A percentile compares a stretch with the other conserved stretches of the same genome.
phyloP scores from a whole-genome alignment of 2,113 vertebrate species.

The Scalopus aquaticus region DNA sequence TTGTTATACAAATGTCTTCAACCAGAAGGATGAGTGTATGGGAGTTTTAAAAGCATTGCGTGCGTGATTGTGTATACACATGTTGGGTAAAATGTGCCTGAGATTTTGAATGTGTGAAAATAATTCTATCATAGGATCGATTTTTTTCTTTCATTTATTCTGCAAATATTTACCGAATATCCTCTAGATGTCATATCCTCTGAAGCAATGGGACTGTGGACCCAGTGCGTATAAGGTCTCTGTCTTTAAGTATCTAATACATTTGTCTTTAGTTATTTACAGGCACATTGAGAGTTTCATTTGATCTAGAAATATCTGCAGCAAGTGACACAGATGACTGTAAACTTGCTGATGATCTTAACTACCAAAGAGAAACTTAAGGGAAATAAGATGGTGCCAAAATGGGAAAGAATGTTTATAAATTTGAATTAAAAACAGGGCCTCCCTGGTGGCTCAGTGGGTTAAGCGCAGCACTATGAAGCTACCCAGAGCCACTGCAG shows the following conservation, averaged over 20 bases:
- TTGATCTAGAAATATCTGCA: constrained; percentile 33
- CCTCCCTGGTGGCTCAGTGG: too few species aligned
- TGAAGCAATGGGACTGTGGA: constrained; percentile 3
- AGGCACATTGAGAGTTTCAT: constrained; percentile 13
- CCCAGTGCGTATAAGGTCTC: not conserved
- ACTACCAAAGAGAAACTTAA: constrained; percentile 50
- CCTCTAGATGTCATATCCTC: not conserved
- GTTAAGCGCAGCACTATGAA: too few species aligned
- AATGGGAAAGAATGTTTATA: constrained; percentile 35
- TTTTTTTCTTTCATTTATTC: constrained; percentile 40
- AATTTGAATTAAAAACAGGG: constrained; percentile 61
- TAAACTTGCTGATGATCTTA: constrained; percentile 42
- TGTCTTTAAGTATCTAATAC: not conserved
- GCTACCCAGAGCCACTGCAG: too few species aligned
- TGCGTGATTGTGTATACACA: not conserved
- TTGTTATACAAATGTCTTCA: constrained; percentile 43
- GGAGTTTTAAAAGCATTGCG: not conserved
- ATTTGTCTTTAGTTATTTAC: constrained; percentile 44
- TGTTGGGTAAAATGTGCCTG: not conserved
- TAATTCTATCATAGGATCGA: not conserved
- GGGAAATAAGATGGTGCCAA: constrained; percentile 31
- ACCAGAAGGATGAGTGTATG: not conserved
- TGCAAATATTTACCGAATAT: constrained; percentile 12
- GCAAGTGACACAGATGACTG: constrained; percentile 11
- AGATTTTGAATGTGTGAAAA: constrained; percentile 36